Conservation (phyloP, 2,113 vertebrate genomes). For the Notothenia coriiceps region DNA sequence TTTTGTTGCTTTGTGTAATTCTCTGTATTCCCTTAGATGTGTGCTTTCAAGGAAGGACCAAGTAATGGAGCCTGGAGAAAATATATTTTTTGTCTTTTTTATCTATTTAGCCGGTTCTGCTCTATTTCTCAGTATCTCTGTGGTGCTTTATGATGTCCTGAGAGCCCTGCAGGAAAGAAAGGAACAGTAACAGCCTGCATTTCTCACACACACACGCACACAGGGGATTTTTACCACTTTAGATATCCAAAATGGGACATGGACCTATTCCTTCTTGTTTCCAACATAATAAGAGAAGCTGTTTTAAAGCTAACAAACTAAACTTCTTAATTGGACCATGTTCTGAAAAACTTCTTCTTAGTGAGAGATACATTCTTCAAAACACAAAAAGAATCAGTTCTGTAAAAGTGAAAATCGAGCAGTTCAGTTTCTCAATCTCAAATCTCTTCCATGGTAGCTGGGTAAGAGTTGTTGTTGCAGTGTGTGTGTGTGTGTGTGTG, state of each 20-base stretch:
- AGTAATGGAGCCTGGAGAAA: slow-evolving; percentile 55
- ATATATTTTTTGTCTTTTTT: not conserved
- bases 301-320: slow-evolving; percentile 45
- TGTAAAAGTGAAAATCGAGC: not conserved
- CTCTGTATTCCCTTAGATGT: slow-evolving; percentile 22
- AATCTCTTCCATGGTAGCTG: not conserved
- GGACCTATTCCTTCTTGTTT: slow-evolving; percentile 48
- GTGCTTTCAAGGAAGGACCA: slow-evolving; percentile 46
- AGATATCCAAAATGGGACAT: slow-evolving; percentile 60
- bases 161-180: slow-evolving; percentile 41
- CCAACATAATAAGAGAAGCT: slow-evolving; percentile 34
- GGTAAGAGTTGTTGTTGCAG: not conserved
- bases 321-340: slow-evolving; percentile 53
- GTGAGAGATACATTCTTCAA: slow-evolving; percentile 10
- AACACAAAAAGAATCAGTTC: not conserved
- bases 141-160: slow-evolving; percentile 57
- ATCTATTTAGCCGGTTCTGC: slow-evolving; percentile 72
- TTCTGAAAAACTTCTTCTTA: slow-evolving; percentile 4
- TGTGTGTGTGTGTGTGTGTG: too few relatives aligned
- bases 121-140: slow-evolving; percentile 70
- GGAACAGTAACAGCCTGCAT: slow-evolving; percentile 29
- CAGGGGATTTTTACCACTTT: slow-evolving; percentile 30
- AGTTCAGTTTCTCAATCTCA: not conserved
- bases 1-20: slow-evolving; percentile 31
- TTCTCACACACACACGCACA: slow-evolving; percentile 30